These are phyloP conservation scores for Nothocercus julius DNA, from an alignment of 2,113 vertebrate genomes.

Conservation along the genomic window DNA sequence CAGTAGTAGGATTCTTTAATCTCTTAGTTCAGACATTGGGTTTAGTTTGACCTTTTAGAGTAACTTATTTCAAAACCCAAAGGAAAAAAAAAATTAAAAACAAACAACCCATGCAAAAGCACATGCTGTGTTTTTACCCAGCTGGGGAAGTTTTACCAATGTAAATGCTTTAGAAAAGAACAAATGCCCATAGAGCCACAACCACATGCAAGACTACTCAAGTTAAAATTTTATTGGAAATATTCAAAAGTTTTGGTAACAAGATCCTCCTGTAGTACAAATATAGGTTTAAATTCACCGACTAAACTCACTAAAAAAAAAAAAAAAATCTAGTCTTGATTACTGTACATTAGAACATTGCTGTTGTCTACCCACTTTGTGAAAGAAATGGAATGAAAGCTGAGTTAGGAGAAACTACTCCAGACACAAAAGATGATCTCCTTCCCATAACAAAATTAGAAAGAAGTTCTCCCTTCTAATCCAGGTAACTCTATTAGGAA, in stretches of 20 bases:
- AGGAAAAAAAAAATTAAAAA: not conserved
- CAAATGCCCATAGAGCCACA: not conserved
- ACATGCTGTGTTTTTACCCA: not conserved
- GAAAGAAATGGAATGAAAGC: not conserved
- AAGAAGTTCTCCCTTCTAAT: not conserved
- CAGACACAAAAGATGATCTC: not conserved
- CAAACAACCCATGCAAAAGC: not conserved
- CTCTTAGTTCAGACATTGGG: not conserved
- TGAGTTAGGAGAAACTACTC: not conserved
- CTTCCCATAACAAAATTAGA: not conserved
- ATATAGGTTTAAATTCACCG: slow-evolving; percentile 2
- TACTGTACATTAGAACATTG: not conserved
- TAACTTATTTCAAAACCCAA: not conserved
- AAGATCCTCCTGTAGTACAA: slow-evolving; percentile 21
- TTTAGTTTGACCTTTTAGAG: not conserved
- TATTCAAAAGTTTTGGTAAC: not conserved
- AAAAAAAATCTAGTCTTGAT: not conserved
- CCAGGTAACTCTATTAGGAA: not conserved
- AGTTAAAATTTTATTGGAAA: slow-evolving; percentile 46
- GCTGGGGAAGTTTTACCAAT: not conserved
- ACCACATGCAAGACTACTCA: fast-evolving
- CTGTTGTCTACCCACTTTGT: not conserved
- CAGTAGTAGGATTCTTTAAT: not conserved
- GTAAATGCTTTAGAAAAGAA: not conserved
- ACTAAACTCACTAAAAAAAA: slow-evolving; percentile 3